phyloP scores from a whole-genome alignment of 2,888 invertebrate genomes.

The Drosophila meridionalis region DNA sequence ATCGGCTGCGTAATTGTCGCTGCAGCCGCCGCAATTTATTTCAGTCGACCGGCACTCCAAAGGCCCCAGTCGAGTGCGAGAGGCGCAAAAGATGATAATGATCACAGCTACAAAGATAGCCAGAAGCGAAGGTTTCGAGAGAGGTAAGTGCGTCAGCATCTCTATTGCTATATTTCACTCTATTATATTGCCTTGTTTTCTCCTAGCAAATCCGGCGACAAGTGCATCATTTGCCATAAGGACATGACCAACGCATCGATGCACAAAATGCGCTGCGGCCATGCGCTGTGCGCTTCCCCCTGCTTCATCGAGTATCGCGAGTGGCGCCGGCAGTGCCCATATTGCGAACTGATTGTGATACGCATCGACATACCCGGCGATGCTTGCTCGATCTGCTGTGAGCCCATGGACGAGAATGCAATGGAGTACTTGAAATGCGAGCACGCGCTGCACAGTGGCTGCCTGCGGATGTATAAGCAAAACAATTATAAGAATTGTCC shows the following conservation, averaged over 20 bases:
- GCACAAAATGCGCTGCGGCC: constrained; percentile 48
- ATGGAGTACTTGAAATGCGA: constrained; percentile 52
- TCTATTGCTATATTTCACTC: not conserved
- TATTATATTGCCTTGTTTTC: no score
- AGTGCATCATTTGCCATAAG: constrained; percentile 32
- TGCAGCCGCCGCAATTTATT: constrained; percentile 37
- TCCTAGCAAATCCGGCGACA: constrained; percentile 50
- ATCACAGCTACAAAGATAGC: not conserved
- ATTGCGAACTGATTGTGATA: constrained; percentile 26
- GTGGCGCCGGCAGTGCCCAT: constrained; percentile 22
- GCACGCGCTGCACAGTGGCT: constrained; percentile 59
- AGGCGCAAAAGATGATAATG: not conserved
- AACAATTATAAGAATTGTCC: constrained; percentile 25
- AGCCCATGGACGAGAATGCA: constrained; percentile 16
- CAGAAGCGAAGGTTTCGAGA: not conserved
- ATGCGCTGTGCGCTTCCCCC: constrained; percentile 41
- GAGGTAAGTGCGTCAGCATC: constrained; percentile 13
- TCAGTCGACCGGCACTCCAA: not conserved
- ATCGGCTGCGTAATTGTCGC: constrained; percentile 38
- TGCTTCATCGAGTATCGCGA: constrained; percentile 27
- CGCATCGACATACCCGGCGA: constrained; percentile 39
- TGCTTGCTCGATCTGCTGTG: constrained; percentile 57
- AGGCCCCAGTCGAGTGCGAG: not conserved
- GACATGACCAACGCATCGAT: constrained; percentile 23
- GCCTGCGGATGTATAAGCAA: constrained; percentile 7